These are phyloP conservation scores for Tipula vernalis DNA, from an alignment of 2,888 invertebrate genomes.

Conservation along the genomic window DNA sequence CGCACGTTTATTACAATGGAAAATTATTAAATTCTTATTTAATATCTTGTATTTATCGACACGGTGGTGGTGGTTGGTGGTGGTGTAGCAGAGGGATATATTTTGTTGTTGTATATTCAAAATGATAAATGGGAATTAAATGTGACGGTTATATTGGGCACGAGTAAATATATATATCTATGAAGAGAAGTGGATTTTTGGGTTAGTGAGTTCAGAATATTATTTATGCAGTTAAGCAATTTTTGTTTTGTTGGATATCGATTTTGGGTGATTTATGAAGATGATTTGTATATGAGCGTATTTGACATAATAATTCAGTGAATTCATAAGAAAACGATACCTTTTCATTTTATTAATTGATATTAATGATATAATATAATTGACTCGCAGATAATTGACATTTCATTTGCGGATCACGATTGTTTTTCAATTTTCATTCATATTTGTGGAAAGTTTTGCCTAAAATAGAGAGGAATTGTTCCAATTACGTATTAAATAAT, in stretches of 20 bases:
- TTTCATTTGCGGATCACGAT: no score
- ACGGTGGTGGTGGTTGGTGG: background rate
- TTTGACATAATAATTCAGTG: background rate
- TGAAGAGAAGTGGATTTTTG: background rate
- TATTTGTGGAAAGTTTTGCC: no score
- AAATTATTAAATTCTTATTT: background rate
- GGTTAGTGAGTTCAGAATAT: background rate
- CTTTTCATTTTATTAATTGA: no score
- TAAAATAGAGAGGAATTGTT: no score
- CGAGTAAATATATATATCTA: background rate
- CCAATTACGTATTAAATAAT: no score
- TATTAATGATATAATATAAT: no score
- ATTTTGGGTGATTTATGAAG: background rate
- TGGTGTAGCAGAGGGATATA: background rate
- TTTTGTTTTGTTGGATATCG: background rate
- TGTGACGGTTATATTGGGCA: background rate
- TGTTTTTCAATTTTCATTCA: no score
- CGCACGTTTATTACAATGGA: background rate
- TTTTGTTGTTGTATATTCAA: background rate
- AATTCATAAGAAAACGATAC: background rate
- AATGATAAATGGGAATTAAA: conserved; percentile 4
- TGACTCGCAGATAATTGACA: no score
- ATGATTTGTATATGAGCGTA: background rate
- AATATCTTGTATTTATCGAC: background rate
- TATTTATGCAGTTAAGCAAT: background rate